Evolutionary conservation across 1,140 invertebrate species (phyloP), one percentile per base, ranked within the genome.

Genomic region (Papilio helenus): DNA sequence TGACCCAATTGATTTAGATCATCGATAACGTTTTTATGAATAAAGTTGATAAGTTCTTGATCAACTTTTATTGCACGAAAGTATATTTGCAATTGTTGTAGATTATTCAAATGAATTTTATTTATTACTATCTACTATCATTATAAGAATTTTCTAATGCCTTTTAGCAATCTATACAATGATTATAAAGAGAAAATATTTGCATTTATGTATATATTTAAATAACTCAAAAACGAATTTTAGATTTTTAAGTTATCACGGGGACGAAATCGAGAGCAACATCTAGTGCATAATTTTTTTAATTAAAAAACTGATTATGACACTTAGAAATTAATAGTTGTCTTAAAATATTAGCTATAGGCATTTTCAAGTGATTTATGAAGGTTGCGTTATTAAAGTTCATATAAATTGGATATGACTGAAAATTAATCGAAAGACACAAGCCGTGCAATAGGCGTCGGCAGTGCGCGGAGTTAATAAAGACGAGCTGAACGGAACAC

Each of bases 391-490:
- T 88, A 90, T 89, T 87, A 89, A 87, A 85, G 83, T 81, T 81
- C 84, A 81, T 82, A 74, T 88, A 82, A 84, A 86, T 89, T 90
- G 87, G 89, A 92, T 88, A 82, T 84, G 88, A 89, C 83, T 88
- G 85, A 86, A 89, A 89, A 92, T 90, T 90, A 90, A 90, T 89
- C 86, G 85, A 77, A 77, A 87, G 83, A 82, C 84, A 83, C 78
- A 78, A 83, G 74, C 82, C 80, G 83, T 61, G 84, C 86, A 87
- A 82, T 84, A 79, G 85, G 80, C 82, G 77, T 78, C 79, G 73
- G 72, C 81, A 81, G 78, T 82, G 81, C 78, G 83, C 84, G 83
- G 88, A 89, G 90, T 90, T 92, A 92, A 92, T 92, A 90, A 90
- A 92, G 89, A 89, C 82, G 79, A 80, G 77, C 82, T 84, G 81